Evolutionary conservation across 2,797 vertebrate genomes (phyloP).

Genomic region (Anolis apletophallus): DNA sequence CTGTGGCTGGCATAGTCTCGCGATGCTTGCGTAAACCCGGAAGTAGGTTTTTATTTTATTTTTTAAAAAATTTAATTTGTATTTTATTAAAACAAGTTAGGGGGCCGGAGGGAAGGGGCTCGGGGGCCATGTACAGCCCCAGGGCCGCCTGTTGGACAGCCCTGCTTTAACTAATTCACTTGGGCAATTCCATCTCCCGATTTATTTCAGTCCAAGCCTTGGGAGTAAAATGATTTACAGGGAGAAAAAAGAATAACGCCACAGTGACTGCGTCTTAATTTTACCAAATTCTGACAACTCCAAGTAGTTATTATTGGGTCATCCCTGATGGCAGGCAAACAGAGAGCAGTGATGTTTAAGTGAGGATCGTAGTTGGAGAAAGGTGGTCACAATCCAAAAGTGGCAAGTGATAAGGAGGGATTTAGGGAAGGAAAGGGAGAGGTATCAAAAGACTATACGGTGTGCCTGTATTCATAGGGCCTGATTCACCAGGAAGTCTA

Average conservation of each 20-base stretch:
- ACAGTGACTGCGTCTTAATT: slow-evolving; percentile 52
- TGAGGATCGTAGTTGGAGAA: background rate
- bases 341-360: slow-evolving; percentile 51
- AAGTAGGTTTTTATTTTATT: too few relatives aligned
- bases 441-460: background rate
- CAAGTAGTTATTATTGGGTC: slow-evolving; percentile 64
- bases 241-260: slow-evolving; percentile 44
- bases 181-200: slow-evolving; percentile 53
- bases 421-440: background rate
- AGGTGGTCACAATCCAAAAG: slow-evolving; percentile 41
- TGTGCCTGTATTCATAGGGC: background rate
- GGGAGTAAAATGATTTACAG: slow-evolving; percentile 52
- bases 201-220: slow-evolving; percentile 55
- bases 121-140: too few relatives aligned
- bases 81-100: too few relatives aligned
- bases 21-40: too few relatives aligned
- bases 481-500: background rate
- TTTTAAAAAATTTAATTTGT: too few relatives aligned
- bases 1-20: too few relatives aligned
- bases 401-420: slow-evolving; percentile 25
- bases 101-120: too few relatives aligned
- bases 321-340: slow-evolving; percentile 63
- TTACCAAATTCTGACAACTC: slow-evolving; percentile 66
- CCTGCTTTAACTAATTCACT: slow-evolving; percentile 61
- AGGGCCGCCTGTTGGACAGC: too few relatives aligned